A percentile compares a stretch with the other conserved stretches of the same genome.
phyloP scores from a whole-genome alignment of 2,797 vertebrate genomes.

The Halcyon leucocephala region DNA sequence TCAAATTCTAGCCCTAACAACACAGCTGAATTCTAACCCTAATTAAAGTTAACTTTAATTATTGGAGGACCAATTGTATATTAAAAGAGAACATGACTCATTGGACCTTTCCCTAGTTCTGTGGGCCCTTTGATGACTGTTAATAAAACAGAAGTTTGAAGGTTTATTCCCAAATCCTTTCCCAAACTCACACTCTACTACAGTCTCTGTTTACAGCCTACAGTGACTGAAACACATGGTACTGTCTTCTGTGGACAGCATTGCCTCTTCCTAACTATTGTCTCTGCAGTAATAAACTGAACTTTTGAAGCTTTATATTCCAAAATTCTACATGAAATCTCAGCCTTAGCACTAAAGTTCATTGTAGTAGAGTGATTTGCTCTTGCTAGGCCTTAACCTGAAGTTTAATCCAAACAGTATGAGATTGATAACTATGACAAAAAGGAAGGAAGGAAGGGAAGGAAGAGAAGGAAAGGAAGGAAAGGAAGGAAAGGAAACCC shows the following conservation, averaged over 20 bases:
- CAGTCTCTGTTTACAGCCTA: not conserved
- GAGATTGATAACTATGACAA: not conserved
- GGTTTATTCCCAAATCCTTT: not conserved
- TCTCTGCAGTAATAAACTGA: not conserved
- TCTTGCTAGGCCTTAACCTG: not conserved
- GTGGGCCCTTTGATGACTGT: not conserved
- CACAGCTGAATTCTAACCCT: conserved; percentile 26
- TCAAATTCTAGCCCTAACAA: conserved; percentile 36
- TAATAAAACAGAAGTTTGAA: conserved; percentile 7
- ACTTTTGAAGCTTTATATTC: not conserved
- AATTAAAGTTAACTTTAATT: conserved; percentile 62
- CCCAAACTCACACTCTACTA: not conserved
- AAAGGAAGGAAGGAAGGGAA: too few relatives aligned
- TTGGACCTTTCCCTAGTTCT: not conserved
- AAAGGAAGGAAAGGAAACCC: rapidly evolving
- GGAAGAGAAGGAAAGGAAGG: not conserved
- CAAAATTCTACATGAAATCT: not conserved
- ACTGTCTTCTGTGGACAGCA: not conserved
- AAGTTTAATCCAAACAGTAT: not conserved
- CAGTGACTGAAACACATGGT: not conserved
- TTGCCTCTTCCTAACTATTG: not conserved
- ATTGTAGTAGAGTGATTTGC: not conserved
- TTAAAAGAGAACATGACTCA: conserved; percentile 11
- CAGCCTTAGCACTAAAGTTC: not conserved
- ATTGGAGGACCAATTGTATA: conserved; percentile 15